Percentiles rank a stretch among this genome's conserved stretches.
phyloP scores from a whole-genome alignment of 2,888 invertebrate species.

The Slavum lentiscoides region DNA sequence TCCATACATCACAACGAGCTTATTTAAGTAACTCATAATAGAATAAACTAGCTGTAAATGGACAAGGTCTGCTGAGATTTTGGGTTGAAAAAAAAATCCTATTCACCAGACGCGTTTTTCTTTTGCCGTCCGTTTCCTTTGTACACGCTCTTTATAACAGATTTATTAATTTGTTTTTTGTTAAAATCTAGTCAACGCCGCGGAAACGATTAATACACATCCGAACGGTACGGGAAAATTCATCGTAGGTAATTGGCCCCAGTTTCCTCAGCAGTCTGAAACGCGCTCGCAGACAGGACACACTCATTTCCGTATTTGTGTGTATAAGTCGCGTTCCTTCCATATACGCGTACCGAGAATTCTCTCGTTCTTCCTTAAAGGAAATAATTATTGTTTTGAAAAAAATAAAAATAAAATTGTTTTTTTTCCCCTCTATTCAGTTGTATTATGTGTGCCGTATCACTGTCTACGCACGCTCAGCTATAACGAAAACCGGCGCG shows the following conservation, averaged over 20 bases:
- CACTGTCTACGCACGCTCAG: no score
- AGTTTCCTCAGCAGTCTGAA: not conserved
- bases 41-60: no score
- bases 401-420: no score
- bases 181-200: slow-evolving; percentile 10
- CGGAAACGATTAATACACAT: slow-evolving; percentile 19
- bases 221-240: not conserved
- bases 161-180: not conserved
- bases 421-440: no score
- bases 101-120: not conserved
- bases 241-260: slow-evolving; percentile 17
- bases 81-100: not conserved
- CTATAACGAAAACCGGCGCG: not conserved
- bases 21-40: no score
- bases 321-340: no score
- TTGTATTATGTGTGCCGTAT: not conserved
- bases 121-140: not conserved
- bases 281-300: not conserved
- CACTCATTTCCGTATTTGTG: not conserved
- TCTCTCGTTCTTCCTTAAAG: no score
- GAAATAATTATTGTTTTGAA: no score
- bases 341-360: no score
- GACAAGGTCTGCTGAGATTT: no score
- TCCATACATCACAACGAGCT: no score
- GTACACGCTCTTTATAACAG: not conserved